Percentiles rank a stretch among this genome's conserved stretches.
Conservation (phyloP, 2,888 invertebrate genomes). For the Xylophagus ater region DNA sequence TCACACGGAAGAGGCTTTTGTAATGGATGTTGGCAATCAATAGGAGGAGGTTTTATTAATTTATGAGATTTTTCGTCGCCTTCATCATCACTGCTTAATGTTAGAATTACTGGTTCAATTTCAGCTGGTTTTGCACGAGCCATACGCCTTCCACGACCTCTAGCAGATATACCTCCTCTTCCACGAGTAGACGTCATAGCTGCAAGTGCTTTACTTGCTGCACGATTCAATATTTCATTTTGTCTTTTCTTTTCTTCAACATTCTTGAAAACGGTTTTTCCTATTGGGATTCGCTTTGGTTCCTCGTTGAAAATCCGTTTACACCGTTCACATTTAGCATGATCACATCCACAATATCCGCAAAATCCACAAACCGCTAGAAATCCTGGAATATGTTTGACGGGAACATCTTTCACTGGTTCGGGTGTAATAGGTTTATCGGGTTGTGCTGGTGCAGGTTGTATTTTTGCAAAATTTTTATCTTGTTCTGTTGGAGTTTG, state of each 20-base stretch:
- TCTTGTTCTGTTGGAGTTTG: neutral
- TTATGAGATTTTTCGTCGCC: constrained; percentile 28
- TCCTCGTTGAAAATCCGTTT: constrained; percentile 59
- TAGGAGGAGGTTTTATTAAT: constrained; percentile 13
- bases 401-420: constrained; percentile 47
- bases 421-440: constrained; percentile 24
- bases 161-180: constrained; percentile 11
- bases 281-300: constrained; percentile 45
- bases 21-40: constrained; percentile 16
- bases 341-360: constrained; percentile 67
- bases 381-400: constrained; percentile 57
- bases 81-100: constrained; percentile 61
- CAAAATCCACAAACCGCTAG: constrained; percentile 70
- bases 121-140: constrained; percentile 45
- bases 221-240: constrained; percentile 16
- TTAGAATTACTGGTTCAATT: constrained; percentile 55
- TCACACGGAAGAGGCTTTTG: constrained; percentile 31
- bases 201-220: constrained; percentile 19
- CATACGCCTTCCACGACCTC: constrained; percentile 27
- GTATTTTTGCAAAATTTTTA: constrained; percentile 15
- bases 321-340: constrained; percentile 69
- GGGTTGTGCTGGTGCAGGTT: constrained; percentile 25
- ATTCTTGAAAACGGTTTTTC: constrained; percentile 4
- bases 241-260: constrained; percentile 27
- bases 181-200: neutral